phyloP scores from a whole-genome alignment of 2,113 vertebrate species.

The Malurus cyaneus region DNA sequence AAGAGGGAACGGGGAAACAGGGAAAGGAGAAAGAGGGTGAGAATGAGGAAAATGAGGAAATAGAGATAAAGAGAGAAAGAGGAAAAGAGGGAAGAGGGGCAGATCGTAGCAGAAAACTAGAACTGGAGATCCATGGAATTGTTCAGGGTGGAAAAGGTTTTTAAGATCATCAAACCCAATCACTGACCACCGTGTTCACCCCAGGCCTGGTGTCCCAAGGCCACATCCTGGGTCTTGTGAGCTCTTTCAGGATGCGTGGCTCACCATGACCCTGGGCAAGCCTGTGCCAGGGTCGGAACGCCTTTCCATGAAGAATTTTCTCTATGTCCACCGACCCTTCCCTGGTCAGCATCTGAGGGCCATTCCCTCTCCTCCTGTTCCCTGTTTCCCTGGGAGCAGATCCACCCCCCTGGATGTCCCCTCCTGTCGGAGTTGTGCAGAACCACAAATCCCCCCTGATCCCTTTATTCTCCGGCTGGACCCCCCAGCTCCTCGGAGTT shows the following conservation, averaged over 20 bases:
- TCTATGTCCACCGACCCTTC: rapidly evolving
- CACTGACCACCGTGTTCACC: rapidly evolving
- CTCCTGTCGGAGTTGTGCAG: not conserved
- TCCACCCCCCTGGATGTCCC: not conserved
- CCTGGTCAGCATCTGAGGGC: not conserved
- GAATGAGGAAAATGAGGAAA: too few relatives aligned
- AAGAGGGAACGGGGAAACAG: too few relatives aligned
- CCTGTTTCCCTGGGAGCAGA: not conserved
- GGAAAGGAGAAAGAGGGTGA: too few relatives aligned
- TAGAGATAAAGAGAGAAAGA: too few relatives aligned
- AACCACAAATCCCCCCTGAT: not conserved
- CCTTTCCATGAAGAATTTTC: not conserved
- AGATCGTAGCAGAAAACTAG: not conserved
- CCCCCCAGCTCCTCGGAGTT: not conserved
- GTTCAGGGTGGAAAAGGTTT: not conserved
- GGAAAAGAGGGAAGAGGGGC: too few relatives aligned
- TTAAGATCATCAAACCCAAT: not conserved
- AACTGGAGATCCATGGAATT: rapidly evolving
- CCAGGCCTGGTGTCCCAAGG: not conserved
- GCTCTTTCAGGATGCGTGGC: not conserved
- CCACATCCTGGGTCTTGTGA: not conserved
- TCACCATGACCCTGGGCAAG: not conserved
- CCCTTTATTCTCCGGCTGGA: not conserved
- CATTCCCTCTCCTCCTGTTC: not conserved
- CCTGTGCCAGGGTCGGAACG: not conserved